Conservation (phyloP, 2,888 invertebrate species). For the Conops quadrifasciatus region DNA sequence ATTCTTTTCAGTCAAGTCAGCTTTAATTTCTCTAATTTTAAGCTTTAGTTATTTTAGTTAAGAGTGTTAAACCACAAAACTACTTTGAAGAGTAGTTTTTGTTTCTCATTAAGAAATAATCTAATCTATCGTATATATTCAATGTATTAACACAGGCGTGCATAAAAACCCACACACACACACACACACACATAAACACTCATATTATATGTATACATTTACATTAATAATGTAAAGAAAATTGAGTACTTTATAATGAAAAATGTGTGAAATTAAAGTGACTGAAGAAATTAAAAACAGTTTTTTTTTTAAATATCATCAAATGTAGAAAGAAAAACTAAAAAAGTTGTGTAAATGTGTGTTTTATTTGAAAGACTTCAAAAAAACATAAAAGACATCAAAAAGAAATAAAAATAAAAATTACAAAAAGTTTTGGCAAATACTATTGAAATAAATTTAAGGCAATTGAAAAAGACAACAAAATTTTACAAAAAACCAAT, state of each 20-base stretch:
- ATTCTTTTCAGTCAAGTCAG: constrained; percentile 24
- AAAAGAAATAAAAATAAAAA: constrained; percentile 10
- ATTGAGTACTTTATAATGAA: constrained; percentile 12
- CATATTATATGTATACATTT: constrained; percentile 38
- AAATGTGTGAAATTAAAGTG: constrained; percentile 36
- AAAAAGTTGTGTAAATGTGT: constrained; percentile 34
- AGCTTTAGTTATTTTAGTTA: constrained; percentile 18
- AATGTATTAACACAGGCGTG: constrained; percentile 21
- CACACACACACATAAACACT: constrained; percentile 28
- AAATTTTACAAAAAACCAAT: constrained; percentile 26
- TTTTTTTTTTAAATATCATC: constrained; percentile 24
- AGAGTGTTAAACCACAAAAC: background rate
- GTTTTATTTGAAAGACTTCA: constrained; percentile 29
- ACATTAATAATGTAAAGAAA: constrained; percentile 36
- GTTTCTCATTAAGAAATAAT: constrained; percentile 1
- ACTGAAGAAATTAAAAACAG: constrained; percentile 35
- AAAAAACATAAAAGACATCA: constrained; percentile 9
- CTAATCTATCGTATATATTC: constrained; percentile 25
- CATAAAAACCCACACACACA: background rate
- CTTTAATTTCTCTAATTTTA: constrained; percentile 28
- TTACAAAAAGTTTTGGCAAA: constrained; percentile 29
- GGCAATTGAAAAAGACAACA: constrained; percentile 13
- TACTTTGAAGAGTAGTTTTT: background rate
- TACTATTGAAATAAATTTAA: constrained; percentile 1
- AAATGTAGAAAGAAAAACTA: constrained; percentile 23